Percentiles rank a stretch among this genome's conserved stretches.
These are phyloP conservation scores for Leucosticte australis DNA, from an alignment of 2,113 vertebrate species.

Conservation along the genomic window DNA sequence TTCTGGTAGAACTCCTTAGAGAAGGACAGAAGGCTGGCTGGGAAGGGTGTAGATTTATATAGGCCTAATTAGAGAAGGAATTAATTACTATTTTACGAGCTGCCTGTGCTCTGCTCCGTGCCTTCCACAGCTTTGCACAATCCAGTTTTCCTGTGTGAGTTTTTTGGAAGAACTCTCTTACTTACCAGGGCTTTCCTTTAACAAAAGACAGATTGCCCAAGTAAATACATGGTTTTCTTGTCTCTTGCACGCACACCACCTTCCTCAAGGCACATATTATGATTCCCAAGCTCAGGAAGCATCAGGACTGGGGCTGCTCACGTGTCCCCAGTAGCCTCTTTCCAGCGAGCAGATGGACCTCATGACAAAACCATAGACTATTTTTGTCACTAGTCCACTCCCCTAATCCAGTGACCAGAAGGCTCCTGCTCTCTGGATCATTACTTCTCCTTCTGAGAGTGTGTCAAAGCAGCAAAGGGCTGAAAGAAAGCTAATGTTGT, in stretches of 20 bases:
- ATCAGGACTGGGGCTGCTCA: background rate
- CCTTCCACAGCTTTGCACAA: background rate
- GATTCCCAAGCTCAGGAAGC: background rate
- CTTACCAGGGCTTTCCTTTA: background rate
- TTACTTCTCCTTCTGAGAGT: slow-evolving; percentile 40
- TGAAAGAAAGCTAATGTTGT: slow-evolving; percentile 9
- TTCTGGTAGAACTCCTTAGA: background rate
- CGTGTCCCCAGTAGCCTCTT: background rate
- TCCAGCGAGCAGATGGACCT: background rate
- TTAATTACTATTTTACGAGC: background rate
- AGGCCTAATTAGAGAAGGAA: background rate
- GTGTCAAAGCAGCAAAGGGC: slow-evolving; percentile 16
- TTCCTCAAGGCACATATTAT: background rate
- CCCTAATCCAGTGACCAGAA: slow-evolving; percentile 23
- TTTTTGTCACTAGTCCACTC: slow-evolving; percentile 11
- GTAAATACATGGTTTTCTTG: accelerated
- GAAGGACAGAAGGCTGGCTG: background rate
- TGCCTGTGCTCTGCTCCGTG: background rate
- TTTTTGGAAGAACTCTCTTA: background rate
- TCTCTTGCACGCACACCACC: background rate
- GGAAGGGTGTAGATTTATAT: background rate
- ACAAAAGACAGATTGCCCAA: background rate
- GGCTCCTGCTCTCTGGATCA: slow-evolving; percentile 36
- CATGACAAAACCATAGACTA: background rate
- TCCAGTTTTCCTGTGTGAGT: background rate